A percentile compares a stretch with the other conserved stretches of the same genome.
phyloP scores from a whole-genome alignment of 1,140 invertebrate genomes.

The Armadillidium nasatum region DNA sequence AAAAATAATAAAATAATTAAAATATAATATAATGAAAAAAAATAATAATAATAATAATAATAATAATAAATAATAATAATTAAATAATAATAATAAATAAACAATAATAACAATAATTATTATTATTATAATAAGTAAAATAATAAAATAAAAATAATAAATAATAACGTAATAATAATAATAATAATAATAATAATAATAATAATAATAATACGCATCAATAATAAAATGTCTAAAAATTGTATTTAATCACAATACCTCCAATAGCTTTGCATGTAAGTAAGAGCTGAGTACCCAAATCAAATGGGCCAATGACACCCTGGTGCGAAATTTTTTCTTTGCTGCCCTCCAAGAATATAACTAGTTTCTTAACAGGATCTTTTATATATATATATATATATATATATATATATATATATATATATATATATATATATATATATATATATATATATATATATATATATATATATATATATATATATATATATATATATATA shows the following conservation, averaged over 20 bases:
- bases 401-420: slow-evolving; percentile 15
- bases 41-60: no score
- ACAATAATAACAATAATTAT: no score
- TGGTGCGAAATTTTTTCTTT: not conserved
- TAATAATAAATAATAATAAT: no score
- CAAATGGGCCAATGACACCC: not conserved
- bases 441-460: not conserved
- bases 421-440: slow-evolving; percentile 10
- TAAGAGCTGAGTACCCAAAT: not conserved
- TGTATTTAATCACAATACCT: not conserved
- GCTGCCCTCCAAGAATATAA: not conserved
- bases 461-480: not conserved
- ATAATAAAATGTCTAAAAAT: no score
- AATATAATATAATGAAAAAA: no score
- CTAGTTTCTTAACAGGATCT: not conserved
- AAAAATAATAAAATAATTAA: no score
- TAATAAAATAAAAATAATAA: no score
- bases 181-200: no score
- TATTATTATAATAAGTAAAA: no score
- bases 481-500: not conserved
- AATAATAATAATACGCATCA: no score
- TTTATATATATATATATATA: not conserved
- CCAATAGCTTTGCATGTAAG: not conserved
- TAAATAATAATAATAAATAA: no score
- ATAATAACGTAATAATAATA: no score